These are phyloP conservation scores for Merops nubicus DNA, from an alignment of 2,113 vertebrate genomes.

Conservation along the genomic window DNA sequence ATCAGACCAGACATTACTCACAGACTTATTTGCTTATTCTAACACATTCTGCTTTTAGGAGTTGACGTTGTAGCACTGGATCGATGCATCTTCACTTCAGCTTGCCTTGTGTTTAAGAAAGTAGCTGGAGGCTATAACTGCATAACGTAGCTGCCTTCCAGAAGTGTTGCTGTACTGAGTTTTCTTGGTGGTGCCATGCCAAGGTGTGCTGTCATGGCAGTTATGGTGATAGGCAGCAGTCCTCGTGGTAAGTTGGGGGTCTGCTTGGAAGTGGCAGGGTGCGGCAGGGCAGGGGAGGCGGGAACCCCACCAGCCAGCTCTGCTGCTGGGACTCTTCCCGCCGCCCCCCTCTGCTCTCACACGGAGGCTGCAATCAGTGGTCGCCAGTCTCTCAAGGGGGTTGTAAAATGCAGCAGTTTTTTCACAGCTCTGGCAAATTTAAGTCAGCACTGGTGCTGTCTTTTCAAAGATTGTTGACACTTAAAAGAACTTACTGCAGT, in stretches of 20 bases:
- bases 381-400: accelerated
- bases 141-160: not conserved
- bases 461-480: not conserved
- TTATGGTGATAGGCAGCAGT: not conserved
- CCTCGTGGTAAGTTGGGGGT: accelerated
- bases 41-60: not conserved
- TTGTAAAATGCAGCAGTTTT: not conserved
- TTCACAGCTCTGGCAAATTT: not conserved
- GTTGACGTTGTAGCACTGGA: not conserved
- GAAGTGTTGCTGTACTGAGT: not conserved
- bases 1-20: not conserved
- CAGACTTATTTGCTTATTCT: not conserved
- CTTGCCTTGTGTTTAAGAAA: not conserved
- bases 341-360: not conserved
- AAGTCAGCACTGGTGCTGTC: not conserved
- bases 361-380: not conserved
- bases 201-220: accelerated
- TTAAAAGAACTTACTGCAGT: not conserved
- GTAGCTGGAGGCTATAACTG: not conserved
- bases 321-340: not conserved
- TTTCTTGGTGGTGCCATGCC: accelerated
- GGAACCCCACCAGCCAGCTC: accelerated
- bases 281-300: not conserved
- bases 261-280: not conserved
- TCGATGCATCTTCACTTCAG: not conserved